These are phyloP conservation scores for Lamellibrachia columna DNA, from an alignment of 2,888 invertebrate genomes.

Conservation along the genomic window DNA sequence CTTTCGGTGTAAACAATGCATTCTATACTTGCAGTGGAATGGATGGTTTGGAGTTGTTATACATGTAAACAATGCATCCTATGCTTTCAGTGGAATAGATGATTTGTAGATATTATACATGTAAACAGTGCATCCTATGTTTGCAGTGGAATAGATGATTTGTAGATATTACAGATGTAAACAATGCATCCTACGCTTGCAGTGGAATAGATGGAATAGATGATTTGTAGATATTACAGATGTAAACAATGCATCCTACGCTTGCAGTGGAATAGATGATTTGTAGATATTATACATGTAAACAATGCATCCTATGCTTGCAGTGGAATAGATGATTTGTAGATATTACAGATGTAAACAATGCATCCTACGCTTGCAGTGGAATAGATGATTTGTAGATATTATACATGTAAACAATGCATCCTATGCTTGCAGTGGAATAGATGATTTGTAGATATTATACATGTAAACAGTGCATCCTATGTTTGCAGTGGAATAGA, in stretches of 20 bases:
- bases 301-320: not conserved
- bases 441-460: not conserved
- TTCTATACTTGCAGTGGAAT: not conserved
- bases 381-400: conserved; percentile 82
- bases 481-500: not conserved
- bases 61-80: not conserved
- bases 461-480: not conserved
- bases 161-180: too few species aligned
- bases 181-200: too few species aligned
- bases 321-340: too few species aligned
- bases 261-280: conserved; percentile 78
- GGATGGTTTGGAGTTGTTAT: not conserved
- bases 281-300: conserved; percentile 70
- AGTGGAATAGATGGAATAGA: too few species aligned
- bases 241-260: not conserved
- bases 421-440: not conserved
- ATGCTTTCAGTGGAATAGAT: not conserved
- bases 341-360: not conserved
- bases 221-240: not conserved
- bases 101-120: not conserved
- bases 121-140: not conserved
- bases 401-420: conserved; percentile 45
- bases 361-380: conserved; percentile 58
- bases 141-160: too few species aligned
- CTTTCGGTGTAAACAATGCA: not conserved